Evolutionary conservation across 1,140 invertebrate genomes (phyloP).

Genomic region (Apis dorsata): DNA sequence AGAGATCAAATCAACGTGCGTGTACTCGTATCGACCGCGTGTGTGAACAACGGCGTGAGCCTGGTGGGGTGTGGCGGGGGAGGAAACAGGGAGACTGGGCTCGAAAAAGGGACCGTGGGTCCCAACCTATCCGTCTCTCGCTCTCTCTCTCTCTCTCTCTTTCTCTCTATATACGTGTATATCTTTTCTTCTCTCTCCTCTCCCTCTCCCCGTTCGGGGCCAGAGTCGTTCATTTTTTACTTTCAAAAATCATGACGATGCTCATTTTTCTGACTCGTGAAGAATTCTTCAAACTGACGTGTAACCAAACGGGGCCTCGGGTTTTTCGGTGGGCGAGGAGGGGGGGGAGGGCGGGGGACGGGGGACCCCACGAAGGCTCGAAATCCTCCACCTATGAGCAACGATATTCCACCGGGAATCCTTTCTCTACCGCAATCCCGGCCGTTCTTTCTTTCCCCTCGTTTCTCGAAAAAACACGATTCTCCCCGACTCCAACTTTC

Average conservation of each 20-base stretch:
- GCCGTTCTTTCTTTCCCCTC: conserved; percentile 38
- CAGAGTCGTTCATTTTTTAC: conserved; percentile 79
- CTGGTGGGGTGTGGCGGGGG: conserved; percentile 44
- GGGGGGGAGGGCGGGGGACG: neutral
- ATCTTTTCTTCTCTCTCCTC: neutral
- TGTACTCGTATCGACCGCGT: conserved; percentile 45
- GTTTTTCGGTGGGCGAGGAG: conserved; percentile 60
- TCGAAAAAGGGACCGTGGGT: conserved; percentile 61
- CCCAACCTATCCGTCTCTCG: conserved; percentile 39
- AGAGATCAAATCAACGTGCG: conserved; percentile 45
- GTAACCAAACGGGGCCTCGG: conserved; percentile 75
- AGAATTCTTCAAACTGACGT: conserved; percentile 80
- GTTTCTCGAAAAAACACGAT: conserved; percentile 33
- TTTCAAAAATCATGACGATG: conserved; percentile 81
- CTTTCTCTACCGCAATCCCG: conserved; percentile 42
- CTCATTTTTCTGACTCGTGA: conserved; percentile 81
- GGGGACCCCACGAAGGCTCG: conserved; percentile 39
- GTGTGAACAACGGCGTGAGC: conserved; percentile 51
- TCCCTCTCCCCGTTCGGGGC: conserved; percentile 20
- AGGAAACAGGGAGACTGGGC: conserved; percentile 41
- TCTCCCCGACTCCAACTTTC: neutral
- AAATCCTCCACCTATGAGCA: conserved; percentile 67
- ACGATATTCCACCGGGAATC: conserved; percentile 51
- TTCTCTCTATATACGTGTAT: no score
- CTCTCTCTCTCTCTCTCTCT: neutral